Evolutionary conservation across 2,113 vertebrate genomes (phyloP).

Genomic region (Bubo bubo): DNA sequence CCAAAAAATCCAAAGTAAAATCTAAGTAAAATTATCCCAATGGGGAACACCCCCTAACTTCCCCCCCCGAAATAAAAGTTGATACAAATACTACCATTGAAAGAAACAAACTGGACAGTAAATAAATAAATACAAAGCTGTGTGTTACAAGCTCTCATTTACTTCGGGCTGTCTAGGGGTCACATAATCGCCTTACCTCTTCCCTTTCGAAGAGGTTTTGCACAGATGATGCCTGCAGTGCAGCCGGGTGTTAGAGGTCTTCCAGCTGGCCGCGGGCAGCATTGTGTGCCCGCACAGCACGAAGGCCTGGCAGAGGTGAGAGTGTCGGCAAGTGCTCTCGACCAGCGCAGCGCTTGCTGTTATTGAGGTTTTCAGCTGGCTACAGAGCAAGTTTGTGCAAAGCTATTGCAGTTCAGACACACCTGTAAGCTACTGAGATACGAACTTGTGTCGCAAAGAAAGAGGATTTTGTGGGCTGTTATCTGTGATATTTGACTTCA

Average conservation of each 20-base stretch:
- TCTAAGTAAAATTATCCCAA: not conserved
- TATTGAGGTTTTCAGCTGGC: not conserved
- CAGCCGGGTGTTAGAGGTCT: not conserved
- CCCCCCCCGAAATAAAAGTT: not conserved
- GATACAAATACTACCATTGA: not conserved
- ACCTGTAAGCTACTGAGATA: not conserved
- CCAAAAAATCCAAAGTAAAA: not conserved
- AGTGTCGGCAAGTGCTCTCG: rapidly evolving
- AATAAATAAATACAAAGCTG: not conserved
- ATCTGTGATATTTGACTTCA: not conserved
- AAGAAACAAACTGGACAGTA: not conserved
- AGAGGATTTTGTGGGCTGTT: not conserved
- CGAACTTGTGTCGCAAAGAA: not conserved
- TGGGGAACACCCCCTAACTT: not conserved
- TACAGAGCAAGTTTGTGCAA: not conserved
- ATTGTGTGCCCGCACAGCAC: rapidly evolving
- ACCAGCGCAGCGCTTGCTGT: not conserved
- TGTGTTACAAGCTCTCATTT: not conserved
- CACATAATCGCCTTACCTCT: not conserved
- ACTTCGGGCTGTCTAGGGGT: not conserved
- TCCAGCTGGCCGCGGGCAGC: not conserved
- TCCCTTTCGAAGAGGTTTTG: not conserved
- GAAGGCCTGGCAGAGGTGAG: not conserved
- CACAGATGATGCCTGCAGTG: not conserved
- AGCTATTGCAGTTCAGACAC: not conserved